Conservation (phyloP, 2,113 vertebrate genomes). For the Phasianus colchicus region DNA sequence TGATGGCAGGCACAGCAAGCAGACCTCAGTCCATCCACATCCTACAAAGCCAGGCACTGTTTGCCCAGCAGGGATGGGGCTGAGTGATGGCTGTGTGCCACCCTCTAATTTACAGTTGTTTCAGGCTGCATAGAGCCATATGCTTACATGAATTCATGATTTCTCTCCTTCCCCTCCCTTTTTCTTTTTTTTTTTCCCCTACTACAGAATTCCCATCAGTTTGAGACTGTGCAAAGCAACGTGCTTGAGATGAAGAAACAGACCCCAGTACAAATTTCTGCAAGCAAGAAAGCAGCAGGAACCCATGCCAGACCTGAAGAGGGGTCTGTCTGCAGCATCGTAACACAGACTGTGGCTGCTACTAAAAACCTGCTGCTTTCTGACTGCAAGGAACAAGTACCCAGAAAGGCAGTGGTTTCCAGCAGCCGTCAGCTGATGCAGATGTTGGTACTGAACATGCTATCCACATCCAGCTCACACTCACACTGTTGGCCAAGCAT, state of each 20-base stretch:
- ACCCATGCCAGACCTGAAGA: neutral
- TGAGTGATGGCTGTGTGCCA: neutral
- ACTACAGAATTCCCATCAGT: neutral
- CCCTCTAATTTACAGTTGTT: neutral
- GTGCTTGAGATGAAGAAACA: neutral
- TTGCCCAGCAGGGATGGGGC: fast-evolving
- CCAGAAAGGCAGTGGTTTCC: fast-evolving
- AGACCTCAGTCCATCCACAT: neutral
- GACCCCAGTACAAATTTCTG: neutral
- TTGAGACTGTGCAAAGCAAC: neutral
- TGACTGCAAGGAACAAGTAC: neutral
- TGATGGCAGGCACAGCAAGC: fast-evolving
- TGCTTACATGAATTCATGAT: neutral
- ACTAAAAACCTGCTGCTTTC: neutral
- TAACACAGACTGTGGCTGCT: too few species aligned
- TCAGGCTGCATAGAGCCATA: neutral
- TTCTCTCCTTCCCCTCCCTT: fast-evolving
- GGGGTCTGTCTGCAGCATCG: neutral
- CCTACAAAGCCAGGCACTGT: neutral
- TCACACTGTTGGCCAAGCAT: neutral
- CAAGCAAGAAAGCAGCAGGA: neutral
- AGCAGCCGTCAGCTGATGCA: neutral
- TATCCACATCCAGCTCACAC: fast-evolving
- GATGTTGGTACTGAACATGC: fast-evolving
- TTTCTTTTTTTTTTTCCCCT: too few species aligned